Percentiles rank a stretch among this genome's conserved stretches.
These are phyloP conservation scores for Pseudomyrmex flavicornis DNA, from an alignment of 1,140 invertebrate species.

Conservation along the genomic window DNA sequence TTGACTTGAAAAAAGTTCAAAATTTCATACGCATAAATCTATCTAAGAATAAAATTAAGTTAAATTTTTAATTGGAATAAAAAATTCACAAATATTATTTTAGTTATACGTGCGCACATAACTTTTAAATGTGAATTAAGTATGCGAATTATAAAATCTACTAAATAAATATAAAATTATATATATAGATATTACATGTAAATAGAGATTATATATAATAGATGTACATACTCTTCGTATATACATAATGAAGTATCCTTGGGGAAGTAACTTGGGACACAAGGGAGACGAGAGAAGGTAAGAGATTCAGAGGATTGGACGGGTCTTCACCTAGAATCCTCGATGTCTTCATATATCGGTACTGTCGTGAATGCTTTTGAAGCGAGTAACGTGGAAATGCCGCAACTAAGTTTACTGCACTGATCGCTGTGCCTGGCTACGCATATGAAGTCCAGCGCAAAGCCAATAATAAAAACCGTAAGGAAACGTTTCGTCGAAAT, in stretches of 20 bases:
- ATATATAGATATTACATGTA: background rate
- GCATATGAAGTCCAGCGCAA: slow-evolving; percentile 72
- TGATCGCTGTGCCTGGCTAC: slow-evolving; percentile 73
- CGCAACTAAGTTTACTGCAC: slow-evolving; percentile 72
- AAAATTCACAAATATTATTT: no score
- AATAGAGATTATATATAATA: slow-evolving; percentile 19
- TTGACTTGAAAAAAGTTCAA: no score
- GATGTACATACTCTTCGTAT: slow-evolving; percentile 56
- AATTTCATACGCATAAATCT: background rate
- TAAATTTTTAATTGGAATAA: slow-evolving; percentile 3
- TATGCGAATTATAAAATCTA: no score
- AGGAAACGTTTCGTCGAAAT: slow-evolving; percentile 41
- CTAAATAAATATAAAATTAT: no score
- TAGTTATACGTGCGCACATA: no score
- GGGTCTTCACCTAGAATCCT: slow-evolving; percentile 60
- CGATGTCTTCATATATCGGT: slow-evolving; percentile 48
- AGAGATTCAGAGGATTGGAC: background rate
- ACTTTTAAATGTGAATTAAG: no score
- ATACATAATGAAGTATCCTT: slow-evolving; percentile 30
- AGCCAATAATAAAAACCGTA: slow-evolving; percentile 69
- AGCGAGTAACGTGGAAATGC: slow-evolving; percentile 62
- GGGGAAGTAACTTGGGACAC: background rate
- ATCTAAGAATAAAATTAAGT: slow-evolving; percentile 2
- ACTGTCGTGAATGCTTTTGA: slow-evolving; percentile 68
- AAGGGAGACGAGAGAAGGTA: slow-evolving; percentile 6